Base-by-base conservation (phyloP, 2,888 invertebrate genomes). In the Cryptus viduatorius region DNA sequence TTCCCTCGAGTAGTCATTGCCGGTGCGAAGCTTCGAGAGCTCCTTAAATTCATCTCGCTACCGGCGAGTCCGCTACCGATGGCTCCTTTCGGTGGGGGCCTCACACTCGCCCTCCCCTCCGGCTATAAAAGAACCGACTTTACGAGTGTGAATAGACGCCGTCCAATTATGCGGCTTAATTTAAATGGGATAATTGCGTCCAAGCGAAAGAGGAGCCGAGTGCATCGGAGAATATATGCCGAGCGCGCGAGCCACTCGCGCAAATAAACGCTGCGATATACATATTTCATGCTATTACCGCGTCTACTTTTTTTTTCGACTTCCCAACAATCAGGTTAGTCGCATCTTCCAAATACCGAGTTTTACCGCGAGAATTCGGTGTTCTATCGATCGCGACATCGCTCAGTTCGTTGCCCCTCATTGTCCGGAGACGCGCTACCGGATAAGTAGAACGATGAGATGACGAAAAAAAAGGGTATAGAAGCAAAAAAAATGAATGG, bases 171-270 rank as follows among this genome's bases (percentile, higher is more conserved):
- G 91, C 91, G 91, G 91, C 92, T 92, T 92, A 92, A 93, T 93
- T 93, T 93, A 92, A 93, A 93, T 93, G 92, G 92, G 93, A 93
- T 93, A 93, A 93, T 93, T 93, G 92, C 92, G 90, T 91, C 88
- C 86, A 75, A 37, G 84, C 75, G 65, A 68, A 72, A 72, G 71
- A 72, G 69, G 24, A 7, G 0, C 37, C 37, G 37, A 37, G 37
- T 29, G 59, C 59, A 59, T 59, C 59, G 78, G 83, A 73, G 78
- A 82, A 76, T 84, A 83, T 80, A 77, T 76, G 80, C 83, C 77
- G 80, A 65, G 48, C 65, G 83, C 72, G 67, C 48, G 4, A 19
- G 56, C 56, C 67, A 68, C 72, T 84, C 77, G 80, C 77, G 64
- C 64, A 73, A 84, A 84, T 81, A 80, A 81, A 56, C 67, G 46